Evolutionary conservation across 2,888 invertebrate species (phyloP).

Genomic region (Eudasyphora cyanicolor): DNA sequence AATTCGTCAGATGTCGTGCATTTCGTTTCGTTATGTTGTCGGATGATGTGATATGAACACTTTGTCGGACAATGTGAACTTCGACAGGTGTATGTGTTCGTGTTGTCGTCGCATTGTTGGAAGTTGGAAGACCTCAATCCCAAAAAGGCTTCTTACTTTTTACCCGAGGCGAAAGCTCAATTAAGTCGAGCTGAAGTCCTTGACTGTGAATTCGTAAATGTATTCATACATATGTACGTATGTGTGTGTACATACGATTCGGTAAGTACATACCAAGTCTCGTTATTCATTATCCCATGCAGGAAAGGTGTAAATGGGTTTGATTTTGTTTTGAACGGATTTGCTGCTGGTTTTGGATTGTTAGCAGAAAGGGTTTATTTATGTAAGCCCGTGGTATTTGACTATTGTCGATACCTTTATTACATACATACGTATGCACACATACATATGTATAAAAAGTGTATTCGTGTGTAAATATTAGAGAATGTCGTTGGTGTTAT

Average conservation of each 20-base stretch:
- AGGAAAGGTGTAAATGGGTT: constrained; percentile 52
- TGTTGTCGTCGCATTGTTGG: background rate
- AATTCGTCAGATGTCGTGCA: too few species aligned
- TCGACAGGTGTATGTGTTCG: background rate
- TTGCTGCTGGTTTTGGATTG: background rate
- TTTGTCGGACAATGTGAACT: background rate
- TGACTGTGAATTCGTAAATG: constrained; percentile 62
- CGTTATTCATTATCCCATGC: constrained; percentile 38
- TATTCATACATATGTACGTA: constrained; percentile 48
- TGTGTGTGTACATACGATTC: constrained; percentile 20
- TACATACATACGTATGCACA: background rate
- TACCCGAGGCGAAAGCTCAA: constrained; percentile 58
- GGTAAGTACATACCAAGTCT: background rate
- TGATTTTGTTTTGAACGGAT: background rate
- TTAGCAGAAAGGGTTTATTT: background rate
- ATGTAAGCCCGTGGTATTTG: too few species aligned
- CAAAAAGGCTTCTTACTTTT: background rate
- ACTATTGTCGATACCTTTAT: constrained; percentile 16
- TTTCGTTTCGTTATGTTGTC: too few species aligned
- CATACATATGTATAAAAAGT: constrained; percentile 20
- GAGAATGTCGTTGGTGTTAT: constrained; percentile 16
- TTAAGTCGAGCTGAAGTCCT: constrained; percentile 63
- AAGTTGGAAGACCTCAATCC: too few species aligned
- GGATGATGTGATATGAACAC: too few species aligned
- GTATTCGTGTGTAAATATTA: too few species aligned